Evolutionary conservation across 2,888 invertebrate genomes (phyloP), one percentile per base, ranked within the genome.

Genomic region (Trilocha varians): DNA sequence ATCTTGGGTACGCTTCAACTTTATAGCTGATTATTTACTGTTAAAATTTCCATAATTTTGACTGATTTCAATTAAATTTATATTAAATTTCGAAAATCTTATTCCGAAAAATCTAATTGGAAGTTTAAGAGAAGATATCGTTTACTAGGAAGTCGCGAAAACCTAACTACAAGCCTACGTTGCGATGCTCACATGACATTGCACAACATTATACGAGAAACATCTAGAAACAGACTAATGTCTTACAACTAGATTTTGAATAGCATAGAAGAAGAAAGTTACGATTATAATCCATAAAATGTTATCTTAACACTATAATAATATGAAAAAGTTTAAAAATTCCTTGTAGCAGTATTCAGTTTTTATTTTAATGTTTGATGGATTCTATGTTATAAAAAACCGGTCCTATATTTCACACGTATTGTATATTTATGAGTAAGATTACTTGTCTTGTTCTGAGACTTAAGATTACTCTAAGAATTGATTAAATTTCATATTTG

Each of bases 141-240:
- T 71, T 79, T 78, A 70, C 73, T 79, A 79, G 84, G 83, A 83
- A 83, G 84, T 79, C 70, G 77, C 78, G 72, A 69, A 67, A 75
- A 76, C 80, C 83, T 82, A 82, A 73, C 83, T 83, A 83, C 71
- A 66, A 75, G 70, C 70, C 80, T 82, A 82, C 73, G 50, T 59
- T 62, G 78, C 78, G 62, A 79, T 80, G 79, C 83, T 70, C 75
- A 76, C 74, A 78, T 66, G 71, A 76, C 73, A 59, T 74, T 69
- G 74, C 75, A 82, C 79, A 79, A 83, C 82, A 80, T 67, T 78
- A 65, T 70, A 50, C 71, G 62, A 75, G 70, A 79, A 72, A 83
- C 77, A 74, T 64, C 80, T 82, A 84, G 63, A 78, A 73, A 72
- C 79, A 78, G 76, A 48, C 55, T 18, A 53, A 70, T 73, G 78